Conservation (phyloP, 2,888 invertebrate species). For the Pandemis cinnamomeana region DNA sequence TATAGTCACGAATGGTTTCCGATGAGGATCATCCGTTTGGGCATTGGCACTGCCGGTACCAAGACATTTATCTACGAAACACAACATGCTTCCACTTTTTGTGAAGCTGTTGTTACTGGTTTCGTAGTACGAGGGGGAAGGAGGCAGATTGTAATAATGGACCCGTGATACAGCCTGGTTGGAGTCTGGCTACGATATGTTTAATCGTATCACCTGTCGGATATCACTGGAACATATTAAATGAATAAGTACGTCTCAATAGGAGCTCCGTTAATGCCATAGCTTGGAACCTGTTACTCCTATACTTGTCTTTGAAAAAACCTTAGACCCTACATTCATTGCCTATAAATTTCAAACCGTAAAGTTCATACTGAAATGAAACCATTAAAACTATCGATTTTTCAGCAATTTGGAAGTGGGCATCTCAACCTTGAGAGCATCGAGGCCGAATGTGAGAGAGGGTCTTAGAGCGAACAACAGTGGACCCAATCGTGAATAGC, state of each 20-base stretch:
- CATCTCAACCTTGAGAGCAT: slow-evolving; percentile 38
- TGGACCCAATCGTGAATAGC: slow-evolving; percentile 81
- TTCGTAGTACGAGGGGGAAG: slow-evolving; percentile 16
- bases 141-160: slow-evolving; percentile 35
- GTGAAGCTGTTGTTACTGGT: neutral
- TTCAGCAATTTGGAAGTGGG: slow-evolving; percentile 13
- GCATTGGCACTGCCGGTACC: slow-evolving; percentile 38
- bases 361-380: neutral
- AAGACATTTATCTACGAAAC: neutral
- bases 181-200: slow-evolving; percentile 32
- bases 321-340: neutral
- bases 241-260: neutral
- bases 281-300: slow-evolving; percentile 7
- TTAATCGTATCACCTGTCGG: slow-evolving; percentile 39
- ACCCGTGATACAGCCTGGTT: slow-evolving; percentile 28
- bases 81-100: neutral
- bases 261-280: slow-evolving; percentile 6
- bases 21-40: slow-evolving; percentile 66
- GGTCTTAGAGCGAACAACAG: slow-evolving; percentile 40
- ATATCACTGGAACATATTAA: slow-evolving; percentile 11
- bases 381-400: slow-evolving; percentile 6
- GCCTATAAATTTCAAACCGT: neutral
- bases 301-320: slow-evolving; percentile 12
- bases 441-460: slow-evolving; percentile 41
- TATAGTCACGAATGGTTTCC: slow-evolving; percentile 65